phyloP scores from a whole-genome alignment of 64 coral and sea anemone species.

The Dendrophyllia cribrosa region DNA sequence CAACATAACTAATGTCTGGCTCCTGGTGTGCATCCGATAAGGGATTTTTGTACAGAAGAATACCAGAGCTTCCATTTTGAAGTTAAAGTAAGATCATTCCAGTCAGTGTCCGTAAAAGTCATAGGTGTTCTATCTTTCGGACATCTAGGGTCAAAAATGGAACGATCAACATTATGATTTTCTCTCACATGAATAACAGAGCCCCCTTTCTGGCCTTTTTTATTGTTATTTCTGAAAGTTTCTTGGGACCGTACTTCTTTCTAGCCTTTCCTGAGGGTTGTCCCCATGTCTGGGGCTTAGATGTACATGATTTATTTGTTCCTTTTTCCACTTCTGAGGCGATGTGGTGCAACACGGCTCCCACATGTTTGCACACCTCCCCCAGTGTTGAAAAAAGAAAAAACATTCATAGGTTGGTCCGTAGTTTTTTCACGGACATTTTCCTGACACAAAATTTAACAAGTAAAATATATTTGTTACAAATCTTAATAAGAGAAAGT shows the following conservation, averaged over 20 bases:
- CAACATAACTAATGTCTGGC: slow-evolving; percentile 36
- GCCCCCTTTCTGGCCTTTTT: slow-evolving; percentile 41
- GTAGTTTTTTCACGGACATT: background rate
- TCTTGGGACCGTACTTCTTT: slow-evolving; percentile 29
- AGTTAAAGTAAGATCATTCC: slow-evolving; percentile 35
- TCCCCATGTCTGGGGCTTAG: slow-evolving; percentile 24
- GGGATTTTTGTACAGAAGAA: slow-evolving; percentile 29
- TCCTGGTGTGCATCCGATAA: slow-evolving; percentile 14
- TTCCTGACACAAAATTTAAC: too few relatives aligned
- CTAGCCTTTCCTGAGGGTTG: background rate
- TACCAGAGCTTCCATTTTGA: slow-evolving; percentile 50
- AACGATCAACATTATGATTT: background rate
- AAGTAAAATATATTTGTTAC: too few relatives aligned
- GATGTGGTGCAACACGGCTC: slow-evolving; percentile 25
- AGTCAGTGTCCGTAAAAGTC: slow-evolving; percentile 36
- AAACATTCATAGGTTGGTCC: background rate
- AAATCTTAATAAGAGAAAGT: too few relatives aligned
- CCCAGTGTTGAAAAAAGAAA: slow-evolving; percentile 24
- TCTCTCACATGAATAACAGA: background rate
- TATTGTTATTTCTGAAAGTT: background rate
- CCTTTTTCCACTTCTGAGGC: slow-evolving; percentile 19
- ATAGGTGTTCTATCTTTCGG: slow-evolving; percentile 27
- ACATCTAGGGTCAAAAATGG: background rate
- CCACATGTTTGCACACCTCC: slow-evolving; percentile 64
- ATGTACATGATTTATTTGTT: slow-evolving; percentile 52